These are phyloP conservation scores for Heteromyza rotundicornis DNA, from an alignment of 2,888 invertebrate species.

Conservation along the genomic window DNA sequence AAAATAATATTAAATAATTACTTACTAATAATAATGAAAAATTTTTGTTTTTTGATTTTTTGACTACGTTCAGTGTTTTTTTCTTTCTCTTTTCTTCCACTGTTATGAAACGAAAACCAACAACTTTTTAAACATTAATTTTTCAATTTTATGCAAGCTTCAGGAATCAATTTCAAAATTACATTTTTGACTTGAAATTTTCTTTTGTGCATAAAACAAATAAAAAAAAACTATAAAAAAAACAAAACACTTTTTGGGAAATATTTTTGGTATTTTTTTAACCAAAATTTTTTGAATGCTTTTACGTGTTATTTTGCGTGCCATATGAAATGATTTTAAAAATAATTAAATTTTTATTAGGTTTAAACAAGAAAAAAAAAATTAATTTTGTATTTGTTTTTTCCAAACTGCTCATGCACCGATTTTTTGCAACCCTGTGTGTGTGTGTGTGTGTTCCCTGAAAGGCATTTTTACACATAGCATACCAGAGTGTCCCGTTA, in stretches of 20 bases:
- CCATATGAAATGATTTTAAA: slow-evolving; percentile 17
- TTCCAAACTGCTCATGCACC: too few relatives aligned
- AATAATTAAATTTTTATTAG: slow-evolving; percentile 15
- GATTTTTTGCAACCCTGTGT: too few relatives aligned
- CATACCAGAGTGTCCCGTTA: too few relatives aligned
- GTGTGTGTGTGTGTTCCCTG: too few relatives aligned
- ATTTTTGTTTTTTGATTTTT: slow-evolving; percentile 19
- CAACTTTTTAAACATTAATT: slow-evolving; percentile 27
- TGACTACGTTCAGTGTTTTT: neutral
- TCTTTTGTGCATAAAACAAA: slow-evolving; percentile 1
- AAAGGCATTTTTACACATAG: too few relatives aligned
- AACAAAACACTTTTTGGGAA: slow-evolving; percentile 24
- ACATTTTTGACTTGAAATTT: slow-evolving; percentile 8
- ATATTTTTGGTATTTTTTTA: slow-evolving; percentile 12
- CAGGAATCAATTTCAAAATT: slow-evolving; percentile 17
- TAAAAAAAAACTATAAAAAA: too few relatives aligned
- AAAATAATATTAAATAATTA: too few relatives aligned
- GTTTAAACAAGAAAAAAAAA: slow-evolving; percentile 6
- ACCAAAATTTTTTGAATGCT: slow-evolving; percentile 43
- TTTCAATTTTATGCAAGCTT: slow-evolving; percentile 38
- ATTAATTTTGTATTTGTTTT: too few relatives aligned
- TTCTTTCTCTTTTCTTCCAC: slow-evolving; percentile 6
- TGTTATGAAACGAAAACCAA: too few relatives aligned
- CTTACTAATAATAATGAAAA: too few relatives aligned
- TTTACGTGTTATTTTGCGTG: slow-evolving; percentile 51